A percentile compares a stretch with the other conserved stretches of the same genome.
Evolutionary conservation across 2,797 vertebrate species (phyloP).

Genomic region (Xiphorhynchus erythropygius): DNA sequence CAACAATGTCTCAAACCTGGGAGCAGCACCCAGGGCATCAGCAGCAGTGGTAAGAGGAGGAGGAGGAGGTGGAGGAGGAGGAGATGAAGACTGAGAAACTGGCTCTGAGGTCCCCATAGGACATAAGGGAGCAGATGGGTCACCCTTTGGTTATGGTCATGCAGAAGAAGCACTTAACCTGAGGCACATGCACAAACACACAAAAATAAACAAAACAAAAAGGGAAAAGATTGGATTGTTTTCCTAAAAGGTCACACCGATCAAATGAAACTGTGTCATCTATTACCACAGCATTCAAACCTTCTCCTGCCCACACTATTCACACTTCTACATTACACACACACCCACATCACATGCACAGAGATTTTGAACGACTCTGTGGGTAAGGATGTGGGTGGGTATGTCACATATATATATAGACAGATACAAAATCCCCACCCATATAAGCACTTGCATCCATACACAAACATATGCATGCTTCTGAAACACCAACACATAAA

Average conservation of each 20-base stretch:
- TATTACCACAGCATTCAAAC: constrained; percentile 54
- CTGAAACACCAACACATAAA: constrained; percentile 45
- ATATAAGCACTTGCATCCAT: constrained; percentile 37
- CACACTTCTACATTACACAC: constrained; percentile 66
- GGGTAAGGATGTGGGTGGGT: constrained; percentile 62
- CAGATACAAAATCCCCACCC: constrained; percentile 59
- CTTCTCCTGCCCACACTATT: constrained; percentile 52
- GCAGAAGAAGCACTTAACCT: constrained; percentile 77
- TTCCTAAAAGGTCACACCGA: constrained; percentile 59
- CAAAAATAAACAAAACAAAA: constrained; percentile 71
- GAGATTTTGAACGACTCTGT: constrained; percentile 58
- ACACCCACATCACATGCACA: constrained; percentile 66
- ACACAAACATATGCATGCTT: constrained; percentile 58
- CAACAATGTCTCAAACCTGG: constrained; percentile 67
- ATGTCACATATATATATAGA: constrained; percentile 63
- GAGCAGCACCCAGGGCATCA: constrained; percentile 53
- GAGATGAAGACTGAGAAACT: constrained; percentile 66
- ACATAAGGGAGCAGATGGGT: constrained; percentile 63
- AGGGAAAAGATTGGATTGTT: constrained; percentile 67
- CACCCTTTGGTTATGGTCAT: constrained; percentile 76
- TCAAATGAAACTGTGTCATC: constrained; percentile 64
- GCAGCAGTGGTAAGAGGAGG: constrained; percentile 61
- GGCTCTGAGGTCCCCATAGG: constrained; percentile 76
- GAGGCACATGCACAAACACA: constrained; percentile 69
- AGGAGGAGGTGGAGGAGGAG: constrained; percentile 35